Evolutionary conservation across 2,113 vertebrate genomes (phyloP).

Genomic region (Pseudorasbora parva): DNA sequence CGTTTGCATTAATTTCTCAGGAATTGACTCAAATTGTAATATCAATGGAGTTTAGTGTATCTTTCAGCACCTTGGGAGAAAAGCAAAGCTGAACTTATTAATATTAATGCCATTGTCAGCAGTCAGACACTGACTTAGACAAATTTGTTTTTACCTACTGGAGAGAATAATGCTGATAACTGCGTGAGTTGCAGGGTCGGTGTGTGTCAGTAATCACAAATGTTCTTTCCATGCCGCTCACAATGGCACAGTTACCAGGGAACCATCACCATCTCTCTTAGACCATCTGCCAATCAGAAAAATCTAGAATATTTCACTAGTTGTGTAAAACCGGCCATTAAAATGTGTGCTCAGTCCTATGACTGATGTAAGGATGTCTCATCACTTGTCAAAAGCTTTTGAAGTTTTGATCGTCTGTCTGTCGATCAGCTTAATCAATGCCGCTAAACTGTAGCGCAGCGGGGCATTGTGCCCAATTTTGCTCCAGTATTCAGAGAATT

Average conservation of each 20-base stretch:
- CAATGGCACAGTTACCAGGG: not conserved
- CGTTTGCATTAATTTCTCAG: not conserved
- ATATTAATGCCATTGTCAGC: not conserved
- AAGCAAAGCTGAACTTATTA: not conserved
- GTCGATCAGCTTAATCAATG: conserved; percentile 1
- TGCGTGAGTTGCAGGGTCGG: not conserved
- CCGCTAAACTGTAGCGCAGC: not conserved
- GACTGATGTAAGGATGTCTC: not conserved
- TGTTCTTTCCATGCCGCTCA: not conserved
- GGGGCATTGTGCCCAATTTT: not conserved
- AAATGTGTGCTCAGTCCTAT: not conserved
- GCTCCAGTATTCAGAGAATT: conserved; percentile 6
- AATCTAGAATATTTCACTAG: not conserved
- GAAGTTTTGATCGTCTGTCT: not conserved
- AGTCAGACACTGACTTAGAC: not conserved
- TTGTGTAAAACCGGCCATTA: not conserved
- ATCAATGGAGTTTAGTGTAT: not conserved
- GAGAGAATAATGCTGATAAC: not conserved
- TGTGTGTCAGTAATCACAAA: not conserved
- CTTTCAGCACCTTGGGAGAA: not conserved
- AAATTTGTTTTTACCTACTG: not conserved
- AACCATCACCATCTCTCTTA: conserved; percentile 5
- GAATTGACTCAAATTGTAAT: not conserved
- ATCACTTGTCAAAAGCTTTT: not conserved
- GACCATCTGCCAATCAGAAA: conserved; percentile 4